Evolutionary conservation across 2,888 invertebrate species (phyloP).

Genomic region (Tachystola acroxantha): DNA sequence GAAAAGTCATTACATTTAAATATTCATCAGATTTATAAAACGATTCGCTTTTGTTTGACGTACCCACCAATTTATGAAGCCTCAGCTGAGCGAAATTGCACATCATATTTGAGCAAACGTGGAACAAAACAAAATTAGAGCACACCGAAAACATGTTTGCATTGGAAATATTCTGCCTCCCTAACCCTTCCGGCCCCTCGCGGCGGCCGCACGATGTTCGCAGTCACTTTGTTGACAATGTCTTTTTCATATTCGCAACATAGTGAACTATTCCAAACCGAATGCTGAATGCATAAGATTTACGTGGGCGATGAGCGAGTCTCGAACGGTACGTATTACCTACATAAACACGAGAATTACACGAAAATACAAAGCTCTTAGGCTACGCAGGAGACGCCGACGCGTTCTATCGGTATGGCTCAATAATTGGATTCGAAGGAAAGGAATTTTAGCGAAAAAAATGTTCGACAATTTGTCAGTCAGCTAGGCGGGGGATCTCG

Average conservation of each 20-base stretch:
- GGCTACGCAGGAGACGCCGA: constrained; percentile 33
- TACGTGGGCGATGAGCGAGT: constrained; percentile 23
- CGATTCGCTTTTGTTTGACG: constrained; percentile 47
- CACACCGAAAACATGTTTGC: constrained; percentile 48
- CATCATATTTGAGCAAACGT: constrained; percentile 49
- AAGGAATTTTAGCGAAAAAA: constrained; percentile 64
- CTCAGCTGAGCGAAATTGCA: constrained; percentile 55
- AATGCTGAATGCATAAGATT: constrained; percentile 32
- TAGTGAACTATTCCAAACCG: constrained; percentile 24
- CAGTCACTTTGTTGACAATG: constrained; percentile 24
- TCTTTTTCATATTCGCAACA: constrained; percentile 39
- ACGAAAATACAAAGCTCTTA: constrained; percentile 38
- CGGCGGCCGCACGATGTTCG: constrained; percentile 31
- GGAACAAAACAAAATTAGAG: constrained; percentile 54
- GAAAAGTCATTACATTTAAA: too few relatives aligned
- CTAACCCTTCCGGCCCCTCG: constrained; percentile 30
- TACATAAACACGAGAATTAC: constrained; percentile 33
- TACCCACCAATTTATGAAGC: constrained; percentile 49
- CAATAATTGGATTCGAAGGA: constrained; percentile 63
- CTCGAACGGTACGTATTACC: constrained; percentile 21
- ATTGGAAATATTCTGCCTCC: constrained; percentile 43
- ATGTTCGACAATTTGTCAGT: constrained; percentile 67
- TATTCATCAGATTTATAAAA: not conserved
- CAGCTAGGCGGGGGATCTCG: constrained; percentile 51
- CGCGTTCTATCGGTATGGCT: constrained; percentile 48